phyloP scores from a whole-genome alignment of 2,797 vertebrate species.

The Lepilemur septentrionalis region DNA sequence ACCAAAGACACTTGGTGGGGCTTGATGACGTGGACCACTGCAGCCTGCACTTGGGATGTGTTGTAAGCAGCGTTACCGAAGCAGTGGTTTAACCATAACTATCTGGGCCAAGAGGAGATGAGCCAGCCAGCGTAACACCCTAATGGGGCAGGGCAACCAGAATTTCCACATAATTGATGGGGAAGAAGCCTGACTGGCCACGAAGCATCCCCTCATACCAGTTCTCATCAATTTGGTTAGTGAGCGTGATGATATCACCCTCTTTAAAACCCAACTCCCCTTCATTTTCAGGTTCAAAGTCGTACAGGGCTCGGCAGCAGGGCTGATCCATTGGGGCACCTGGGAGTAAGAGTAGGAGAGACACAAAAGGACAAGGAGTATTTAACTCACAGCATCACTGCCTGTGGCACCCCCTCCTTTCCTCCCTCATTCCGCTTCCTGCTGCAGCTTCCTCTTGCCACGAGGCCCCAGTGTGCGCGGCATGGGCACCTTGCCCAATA shows the following conservation, averaged over 20 bases:
- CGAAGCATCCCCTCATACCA: slow-evolving; percentile 98
- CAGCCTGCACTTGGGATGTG: slow-evolving; percentile 82
- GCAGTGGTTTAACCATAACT: slow-evolving; percentile 86
- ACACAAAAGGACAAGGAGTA: not conserved
- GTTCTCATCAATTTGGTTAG: slow-evolving; percentile 98
- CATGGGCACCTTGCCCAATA: not conserved
- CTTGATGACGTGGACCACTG: slow-evolving; percentile 84
- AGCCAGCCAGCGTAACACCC: slow-evolving; percentile 73
- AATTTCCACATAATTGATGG: slow-evolving; percentile 99
- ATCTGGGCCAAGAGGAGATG: slow-evolving; percentile 76
- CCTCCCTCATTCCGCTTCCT: not conserved
- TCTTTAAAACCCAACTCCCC: slow-evolving; percentile 99
- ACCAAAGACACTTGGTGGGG: slow-evolving; percentile 82
- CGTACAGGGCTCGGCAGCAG: slow-evolving; percentile 96
- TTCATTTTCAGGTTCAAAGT: slow-evolving; percentile 98
- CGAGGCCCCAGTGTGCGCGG: not conserved
- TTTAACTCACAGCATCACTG: not conserved
- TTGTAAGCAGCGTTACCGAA: slow-evolving; percentile 87
- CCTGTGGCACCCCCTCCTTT: not conserved
- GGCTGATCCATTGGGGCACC: slow-evolving; percentile 96
- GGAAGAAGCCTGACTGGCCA: slow-evolving; percentile 98
- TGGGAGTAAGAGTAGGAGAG: slow-evolving; percentile 71
- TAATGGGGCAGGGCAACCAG: slow-evolving; percentile 96
- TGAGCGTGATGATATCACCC: slow-evolving; percentile 97
- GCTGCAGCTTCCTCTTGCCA: not conserved